phyloP scores from a whole-genome alignment of 1,140 invertebrate genomes.

The Reticulitermes speratus region DNA sequence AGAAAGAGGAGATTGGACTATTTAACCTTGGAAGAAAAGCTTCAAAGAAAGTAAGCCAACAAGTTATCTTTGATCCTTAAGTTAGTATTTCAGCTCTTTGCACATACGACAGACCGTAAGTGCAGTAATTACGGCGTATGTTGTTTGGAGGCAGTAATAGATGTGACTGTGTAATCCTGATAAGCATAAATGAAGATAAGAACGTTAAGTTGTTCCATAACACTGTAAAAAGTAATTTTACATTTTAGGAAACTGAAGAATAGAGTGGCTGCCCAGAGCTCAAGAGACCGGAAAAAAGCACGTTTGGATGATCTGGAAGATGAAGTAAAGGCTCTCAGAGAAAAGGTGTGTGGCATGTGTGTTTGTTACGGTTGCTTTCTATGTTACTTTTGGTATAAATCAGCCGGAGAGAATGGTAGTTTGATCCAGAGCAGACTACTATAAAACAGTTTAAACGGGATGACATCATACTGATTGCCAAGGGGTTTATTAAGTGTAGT shows the following conservation, averaged over 20 bases:
- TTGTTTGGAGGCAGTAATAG: no score
- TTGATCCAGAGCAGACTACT: no score
- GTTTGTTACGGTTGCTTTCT: background rate
- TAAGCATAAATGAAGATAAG: background rate
- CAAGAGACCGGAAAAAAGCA: slow-evolving; percentile 94
- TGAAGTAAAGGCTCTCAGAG: slow-evolving; percentile 62
- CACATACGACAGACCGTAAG: no score
- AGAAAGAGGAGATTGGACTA: slow-evolving; percentile 75
- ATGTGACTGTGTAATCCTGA: background rate
- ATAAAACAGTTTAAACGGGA: no score
- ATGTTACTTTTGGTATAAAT: no score
- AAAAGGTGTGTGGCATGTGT: slow-evolving; percentile 42
- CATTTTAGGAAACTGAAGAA: slow-evolving; percentile 90
- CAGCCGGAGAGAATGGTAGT: no score
- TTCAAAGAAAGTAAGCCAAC: slow-evolving; percentile 74
- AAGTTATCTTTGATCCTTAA: background rate
- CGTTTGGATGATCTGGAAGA: slow-evolving; percentile 85
- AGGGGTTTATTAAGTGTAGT: no score
- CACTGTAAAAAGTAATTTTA: slow-evolving; percentile 27
- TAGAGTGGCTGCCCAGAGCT: slow-evolving; percentile 95
- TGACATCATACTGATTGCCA: no score
- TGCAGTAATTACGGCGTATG: background rate
- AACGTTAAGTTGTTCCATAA: background rate
- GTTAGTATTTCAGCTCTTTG: no score
- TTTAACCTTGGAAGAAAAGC: slow-evolving; percentile 77